These are phyloP conservation scores for Tineola bisselliella DNA, from an alignment of 2,888 invertebrate genomes.

Conservation along the genomic window DNA sequence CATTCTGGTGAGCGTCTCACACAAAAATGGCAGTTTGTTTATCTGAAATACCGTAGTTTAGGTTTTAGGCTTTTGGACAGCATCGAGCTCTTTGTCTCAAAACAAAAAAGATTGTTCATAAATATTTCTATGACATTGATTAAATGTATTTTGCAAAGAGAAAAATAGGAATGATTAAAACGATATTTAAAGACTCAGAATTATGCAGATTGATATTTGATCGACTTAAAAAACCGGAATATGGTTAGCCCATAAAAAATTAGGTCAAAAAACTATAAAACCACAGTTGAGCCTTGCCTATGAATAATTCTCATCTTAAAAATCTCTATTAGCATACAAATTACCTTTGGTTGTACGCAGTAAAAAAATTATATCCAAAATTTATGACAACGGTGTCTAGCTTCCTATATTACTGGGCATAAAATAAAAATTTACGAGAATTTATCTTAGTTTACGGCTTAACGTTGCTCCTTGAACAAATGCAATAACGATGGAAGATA, in stretches of 20 bases:
- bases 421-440: constrained; percentile 12
- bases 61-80: neutral
- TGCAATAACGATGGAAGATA: neutral
- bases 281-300: neutral
- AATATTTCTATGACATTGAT: no score
- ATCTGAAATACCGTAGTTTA: neutral
- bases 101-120: neutral
- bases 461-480: neutral
- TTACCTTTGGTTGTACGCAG: constrained; percentile 1
- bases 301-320: constrained; percentile 1
- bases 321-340: constrained; percentile 9
- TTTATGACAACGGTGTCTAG: constrained; percentile 7
- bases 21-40: constrained; percentile 10
- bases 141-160: no score
- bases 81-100: neutral
- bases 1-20: neutral
- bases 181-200: neutral
- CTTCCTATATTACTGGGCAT: constrained; percentile 8
- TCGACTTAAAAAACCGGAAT: neutral
- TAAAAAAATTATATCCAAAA: constrained; percentile 9
- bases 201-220: neutral
- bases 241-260: neutral
- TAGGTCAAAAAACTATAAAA: constrained; percentile 9
- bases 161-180: no score
- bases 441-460: constrained; percentile 6